These are phyloP conservation scores for Nymphalis polychloros DNA, from an alignment of 2,888 invertebrate species.

Conservation along the genomic window DNA sequence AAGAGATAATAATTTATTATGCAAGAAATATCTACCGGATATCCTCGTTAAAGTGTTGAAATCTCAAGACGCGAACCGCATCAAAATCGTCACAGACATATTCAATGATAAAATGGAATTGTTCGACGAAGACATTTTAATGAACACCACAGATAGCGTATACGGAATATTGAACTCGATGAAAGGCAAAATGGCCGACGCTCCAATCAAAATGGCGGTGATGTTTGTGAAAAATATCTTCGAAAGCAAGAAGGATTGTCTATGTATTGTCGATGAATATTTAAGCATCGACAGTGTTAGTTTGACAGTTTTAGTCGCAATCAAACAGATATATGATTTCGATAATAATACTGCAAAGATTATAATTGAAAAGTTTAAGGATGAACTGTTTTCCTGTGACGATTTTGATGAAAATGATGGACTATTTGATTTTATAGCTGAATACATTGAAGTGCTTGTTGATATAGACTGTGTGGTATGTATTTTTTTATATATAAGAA, in stretches of 20 bases:
- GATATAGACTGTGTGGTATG: slow-evolving; percentile 3
- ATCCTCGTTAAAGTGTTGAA: slow-evolving; percentile 45
- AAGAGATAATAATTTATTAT: slow-evolving; percentile 51
- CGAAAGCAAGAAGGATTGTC: slow-evolving; percentile 10
- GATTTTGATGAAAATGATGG: slow-evolving; percentile 2
- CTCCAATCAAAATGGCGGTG: slow-evolving; percentile 36
- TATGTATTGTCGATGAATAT: slow-evolving; percentile 8
- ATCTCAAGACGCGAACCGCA: slow-evolving; percentile 34
- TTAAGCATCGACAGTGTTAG: slow-evolving; percentile 4
- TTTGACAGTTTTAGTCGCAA: slow-evolving; percentile 15
- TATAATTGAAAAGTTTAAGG: background rate
- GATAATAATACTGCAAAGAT: background rate
- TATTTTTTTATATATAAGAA: background rate
- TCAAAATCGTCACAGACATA: slow-evolving; percentile 46
- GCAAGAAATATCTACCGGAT: slow-evolving; percentile 47
- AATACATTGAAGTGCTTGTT: slow-evolving; percentile 5
- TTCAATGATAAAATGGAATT: slow-evolving; percentile 54
- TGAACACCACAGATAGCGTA: slow-evolving; percentile 35
- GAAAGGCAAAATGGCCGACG: slow-evolving; percentile 27
- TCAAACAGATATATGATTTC: slow-evolving; percentile 7
- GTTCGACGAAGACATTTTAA: slow-evolving; percentile 41
- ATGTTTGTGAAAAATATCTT: slow-evolving; percentile 41
- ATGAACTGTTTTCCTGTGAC: no score
- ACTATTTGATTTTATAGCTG: slow-evolving; percentile 13
- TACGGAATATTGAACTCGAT: slow-evolving; percentile 33